Evolutionary conservation across 2,797 vertebrate genomes (phyloP), one percentile per base, ranked within the genome.

Genomic region (Centroberyx gerrardi): DNA sequence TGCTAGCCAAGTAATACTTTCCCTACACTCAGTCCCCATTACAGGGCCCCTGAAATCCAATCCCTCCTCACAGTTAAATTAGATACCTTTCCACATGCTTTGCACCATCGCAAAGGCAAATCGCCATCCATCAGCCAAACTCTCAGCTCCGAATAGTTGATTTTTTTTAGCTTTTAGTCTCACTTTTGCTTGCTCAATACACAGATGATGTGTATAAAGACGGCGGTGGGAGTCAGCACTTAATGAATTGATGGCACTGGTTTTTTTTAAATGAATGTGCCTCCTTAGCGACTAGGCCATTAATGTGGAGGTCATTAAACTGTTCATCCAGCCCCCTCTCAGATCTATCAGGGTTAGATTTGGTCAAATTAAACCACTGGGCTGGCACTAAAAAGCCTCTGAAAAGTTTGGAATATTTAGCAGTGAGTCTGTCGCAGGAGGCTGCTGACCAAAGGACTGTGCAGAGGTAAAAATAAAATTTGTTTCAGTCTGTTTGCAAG

Each of bases 271-370:
- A 76, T 56, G 28, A 75, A 86, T 52, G 71, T 38, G 22, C 59
- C 67, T 63, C 64, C 49, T 81, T 27, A 54, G 44, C 66, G 59
- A 74, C 38, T 61, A 8, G 44, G 27, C 71, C 76, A 70, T 66
- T 81, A 86, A 88, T 85, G 63, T 62, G 51, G 70, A 76, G 79
- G 78, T 81, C 79, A 72, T 90, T 92, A 91, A 82, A 81, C 53
- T 69, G 80, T 85, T 86, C 80, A 84, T 60, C 68, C 74, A 82
- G 62, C 60, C 69, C 53, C 6, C 61, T 76, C 64, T 60, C 74
- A 40, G 62, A 87, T 90, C 74, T 49, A 84, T 86, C 83, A 84
- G 68, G 2, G 59, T 8, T 48, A 27, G 51, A 51, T 73, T 81
- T 58, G 71, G 76, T 86, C 74, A 84, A 76, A 87, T 90, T 76